Evolutionary conservation across 2,888 invertebrate genomes (phyloP).

Genomic region (Drosophila kanekoi): DNA sequence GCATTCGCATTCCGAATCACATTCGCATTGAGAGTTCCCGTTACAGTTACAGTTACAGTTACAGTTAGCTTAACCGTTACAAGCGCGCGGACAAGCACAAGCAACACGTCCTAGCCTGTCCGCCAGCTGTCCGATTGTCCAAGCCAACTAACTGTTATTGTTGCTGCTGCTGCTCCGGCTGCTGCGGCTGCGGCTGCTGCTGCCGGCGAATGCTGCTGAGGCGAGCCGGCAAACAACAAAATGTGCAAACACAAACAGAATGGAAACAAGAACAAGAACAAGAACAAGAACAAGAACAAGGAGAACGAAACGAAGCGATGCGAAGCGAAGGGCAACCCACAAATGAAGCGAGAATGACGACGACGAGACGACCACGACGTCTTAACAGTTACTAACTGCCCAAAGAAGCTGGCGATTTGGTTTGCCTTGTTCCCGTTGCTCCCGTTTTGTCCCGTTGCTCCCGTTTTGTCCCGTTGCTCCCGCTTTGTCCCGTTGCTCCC

Average conservation of each 20-base stretch:
- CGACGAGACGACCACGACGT: conserved; percentile 81
- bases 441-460: neutral
- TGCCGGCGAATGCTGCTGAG: conserved; percentile 34
- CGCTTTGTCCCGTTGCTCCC: neutral
- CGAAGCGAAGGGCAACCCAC: conserved; percentile 30
- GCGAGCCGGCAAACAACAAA: conserved; percentile 44
- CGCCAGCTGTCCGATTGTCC: conserved; percentile 30
- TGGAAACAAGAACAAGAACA: conserved; percentile 2
- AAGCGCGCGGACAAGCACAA: conserved; percentile 11
- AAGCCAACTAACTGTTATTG: conserved; percentile 42
- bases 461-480: neutral
- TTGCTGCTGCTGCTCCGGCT: conserved; percentile 16
- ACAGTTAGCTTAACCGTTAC: neutral
- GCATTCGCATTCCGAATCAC: conserved; percentile 7
- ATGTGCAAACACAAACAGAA: conserved; percentile 40
- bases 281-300: conserved; percentile 1
- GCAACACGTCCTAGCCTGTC: conserved; percentile 49
- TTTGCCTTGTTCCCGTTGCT: conserved; percentile 5
- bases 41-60: conserved; percentile 5
- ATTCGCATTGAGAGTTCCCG: conserved; percentile 2
- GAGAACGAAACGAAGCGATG: conserved; percentile 7
- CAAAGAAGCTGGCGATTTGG: conserved; percentile 76
- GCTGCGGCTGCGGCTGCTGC: conserved; percentile 3
- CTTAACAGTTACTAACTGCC: conserved; percentile 83
- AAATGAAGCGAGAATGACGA: conserved; percentile 48